Evolutionary conservation across 92 coral and sea anemone genomes (phyloP).

Genomic region (Parazoanthus atlanticus): DNA sequence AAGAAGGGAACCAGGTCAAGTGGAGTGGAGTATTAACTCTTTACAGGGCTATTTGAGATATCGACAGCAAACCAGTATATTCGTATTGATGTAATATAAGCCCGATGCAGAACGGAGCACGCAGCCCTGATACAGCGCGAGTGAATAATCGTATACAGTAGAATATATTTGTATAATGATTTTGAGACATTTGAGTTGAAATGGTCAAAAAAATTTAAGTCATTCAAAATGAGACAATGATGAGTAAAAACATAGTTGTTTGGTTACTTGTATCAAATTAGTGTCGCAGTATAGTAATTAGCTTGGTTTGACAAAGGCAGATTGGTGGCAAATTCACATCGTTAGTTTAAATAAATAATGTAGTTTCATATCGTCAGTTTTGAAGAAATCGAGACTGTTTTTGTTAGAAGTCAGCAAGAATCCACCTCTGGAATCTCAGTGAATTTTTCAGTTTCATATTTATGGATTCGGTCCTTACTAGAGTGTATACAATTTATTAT

Average conservation of each 20-base stretch:
- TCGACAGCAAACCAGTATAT: background rate
- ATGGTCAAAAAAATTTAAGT: background rate
- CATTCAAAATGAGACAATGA: background rate
- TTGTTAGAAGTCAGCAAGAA: background rate
- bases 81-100: background rate
- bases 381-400: background rate
- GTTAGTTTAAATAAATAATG: no score
- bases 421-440: background rate
- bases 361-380: background rate
- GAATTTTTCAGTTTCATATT: background rate
- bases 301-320: background rate
- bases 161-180: background rate
- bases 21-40: background rate
- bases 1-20: background rate
- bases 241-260: background rate
- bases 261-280: no score
- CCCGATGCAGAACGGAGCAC: background rate
- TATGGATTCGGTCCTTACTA: background rate
- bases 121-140: background rate
- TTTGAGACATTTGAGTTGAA: background rate
- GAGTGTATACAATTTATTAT: background rate
- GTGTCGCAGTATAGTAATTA: background rate
- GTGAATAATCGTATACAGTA: background rate
- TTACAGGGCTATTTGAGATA: background rate
- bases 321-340: background rate